Conservation (phyloP, 2,113 vertebrate genomes). For the Loxodonta africana region DNA sequence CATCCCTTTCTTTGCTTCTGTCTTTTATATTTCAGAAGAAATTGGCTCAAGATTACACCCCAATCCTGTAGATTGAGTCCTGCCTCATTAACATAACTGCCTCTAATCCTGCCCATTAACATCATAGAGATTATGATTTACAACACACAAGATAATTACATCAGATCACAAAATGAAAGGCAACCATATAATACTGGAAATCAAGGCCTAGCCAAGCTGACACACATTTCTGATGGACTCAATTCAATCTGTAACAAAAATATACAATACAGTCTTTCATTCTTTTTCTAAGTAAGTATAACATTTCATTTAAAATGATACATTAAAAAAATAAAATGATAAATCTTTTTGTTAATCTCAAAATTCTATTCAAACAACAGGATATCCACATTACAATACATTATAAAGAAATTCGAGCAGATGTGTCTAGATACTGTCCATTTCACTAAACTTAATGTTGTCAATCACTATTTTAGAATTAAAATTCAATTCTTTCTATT, state of each 20-base stretch:
- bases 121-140: no score
- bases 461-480: conserved; percentile 47
- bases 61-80: no score
- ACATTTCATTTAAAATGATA: conserved; percentile 25
- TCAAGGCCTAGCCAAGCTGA: no score
- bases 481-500: background rate
- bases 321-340: background rate
- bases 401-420: background rate
- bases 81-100: no score
- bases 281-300: background rate
- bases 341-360: background rate
- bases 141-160: no score
- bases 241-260: background rate
- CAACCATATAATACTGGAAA: no score
- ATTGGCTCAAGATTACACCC: no score
- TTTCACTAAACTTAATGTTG: conserved; percentile 27
- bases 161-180: no score
- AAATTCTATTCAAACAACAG: background rate
- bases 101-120: no score
- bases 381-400: background rate
- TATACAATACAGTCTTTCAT: background rate
- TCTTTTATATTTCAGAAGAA: no score
- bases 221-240: no score
- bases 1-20: no score
- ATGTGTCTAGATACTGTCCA: background rate